Evolutionary conservation across 2,113 vertebrate genomes (phyloP), one percentile per base, ranked within the genome.

Genomic region (Clupea harengus): DNA sequence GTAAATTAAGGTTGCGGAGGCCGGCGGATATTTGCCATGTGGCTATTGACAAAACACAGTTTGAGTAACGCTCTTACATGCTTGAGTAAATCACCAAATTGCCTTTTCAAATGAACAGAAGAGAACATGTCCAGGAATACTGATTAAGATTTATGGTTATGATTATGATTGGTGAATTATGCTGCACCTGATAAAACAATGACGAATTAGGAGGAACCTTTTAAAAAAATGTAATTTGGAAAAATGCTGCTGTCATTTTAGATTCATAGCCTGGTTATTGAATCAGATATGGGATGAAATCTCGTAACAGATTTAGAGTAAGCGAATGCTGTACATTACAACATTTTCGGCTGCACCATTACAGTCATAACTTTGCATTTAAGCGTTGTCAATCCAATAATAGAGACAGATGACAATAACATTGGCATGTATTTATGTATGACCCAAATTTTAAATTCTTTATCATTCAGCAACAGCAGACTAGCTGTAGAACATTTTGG

Each of bases 131-230:
- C 45, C 32, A 78, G 82, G 83, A 84, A 85, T 85, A 57, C 50
- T 78, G 25, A 83, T 86, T 72, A 57, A 84, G 81, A 87, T 88
- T 88, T 85, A 85, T 81, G 86, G 46, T 81, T 81, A 67, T 83
- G 86, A 88, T 84, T 67, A 83, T 78, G 45, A 57, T 60, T 84
- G 13, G 32, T 72, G 60, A 86, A 81, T 83, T 86, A 83, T 1
- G 82, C 78, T 49, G 45, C 13, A 0, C n/a, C 83, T 46, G 83
- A 83, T 81, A 81, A 90, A 87, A 85, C 50, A 84, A 84, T 87
- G 87, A 87, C 50, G 57, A 46, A 88, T 88, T 85, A 87, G 46
- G 81, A 83, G 47, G 72, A 45, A 32, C 10, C 32, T 1, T 78
- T 78, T 18, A 17, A 15, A 39, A 39, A 78, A 78, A 17, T 78